A percentile compares a stretch with the other conserved stretches of the same genome.
phyloP scores from a whole-genome alignment of 2,113 vertebrate species.

The Lamprotornis superbus region DNA sequence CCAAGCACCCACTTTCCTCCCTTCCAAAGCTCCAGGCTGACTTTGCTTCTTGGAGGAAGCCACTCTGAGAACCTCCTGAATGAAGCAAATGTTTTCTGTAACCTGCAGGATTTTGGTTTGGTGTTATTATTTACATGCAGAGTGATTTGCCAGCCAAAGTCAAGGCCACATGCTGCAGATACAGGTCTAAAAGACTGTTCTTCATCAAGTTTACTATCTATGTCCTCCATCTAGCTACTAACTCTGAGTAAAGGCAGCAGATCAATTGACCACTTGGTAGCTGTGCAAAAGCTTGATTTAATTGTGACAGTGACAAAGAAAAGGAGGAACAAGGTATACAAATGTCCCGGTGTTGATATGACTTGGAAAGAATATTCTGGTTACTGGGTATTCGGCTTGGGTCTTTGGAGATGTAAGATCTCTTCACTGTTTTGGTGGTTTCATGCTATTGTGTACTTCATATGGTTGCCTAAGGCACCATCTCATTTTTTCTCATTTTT shows the following conservation, averaged over 20 bases:
- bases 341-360: not conserved
- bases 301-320: not conserved
- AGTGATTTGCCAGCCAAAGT: not conserved
- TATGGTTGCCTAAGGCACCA: not conserved
- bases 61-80: not conserved
- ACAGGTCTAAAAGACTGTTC: not conserved
- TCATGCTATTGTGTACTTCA: not conserved
- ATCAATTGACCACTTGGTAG: not conserved
- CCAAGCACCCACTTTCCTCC: not conserved
- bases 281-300: not conserved
- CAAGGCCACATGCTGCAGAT: not conserved
- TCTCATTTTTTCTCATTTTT: not conserved
- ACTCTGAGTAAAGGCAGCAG: not conserved
- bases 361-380: not conserved
- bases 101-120: not conserved
- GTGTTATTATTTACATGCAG: not conserved
- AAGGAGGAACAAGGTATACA: not conserved
- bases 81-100: not conserved
- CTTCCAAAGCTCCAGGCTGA: not conserved
- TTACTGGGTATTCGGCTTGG: not conserved
- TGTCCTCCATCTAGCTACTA: not conserved
- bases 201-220: not conserved
- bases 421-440: not conserved
- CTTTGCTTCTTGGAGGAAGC: not conserved
- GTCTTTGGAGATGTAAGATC: not conserved